These are phyloP conservation scores for Pristionchus entomophagus DNA, from an alignment of 2,888 invertebrate species.

Conservation along the genomic window DNA sequence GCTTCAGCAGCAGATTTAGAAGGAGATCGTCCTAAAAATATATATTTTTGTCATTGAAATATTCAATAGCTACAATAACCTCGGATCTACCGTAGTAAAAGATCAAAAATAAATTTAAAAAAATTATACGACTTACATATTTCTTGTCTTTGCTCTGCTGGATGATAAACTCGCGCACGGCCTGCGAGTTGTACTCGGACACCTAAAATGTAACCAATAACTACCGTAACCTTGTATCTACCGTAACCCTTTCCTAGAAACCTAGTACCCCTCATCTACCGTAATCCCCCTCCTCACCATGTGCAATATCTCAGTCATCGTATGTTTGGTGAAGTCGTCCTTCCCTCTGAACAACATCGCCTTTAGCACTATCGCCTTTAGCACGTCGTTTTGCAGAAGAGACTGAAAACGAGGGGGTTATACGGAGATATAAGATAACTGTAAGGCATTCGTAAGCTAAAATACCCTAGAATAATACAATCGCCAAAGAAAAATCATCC, in stretches of 20 bases:
- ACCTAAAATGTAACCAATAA: slow-evolving; percentile 78
- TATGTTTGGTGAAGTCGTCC: slow-evolving; percentile 93
- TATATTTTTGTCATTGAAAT: not conserved
- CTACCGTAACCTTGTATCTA: not conserved
- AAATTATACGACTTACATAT: slow-evolving; percentile 51
- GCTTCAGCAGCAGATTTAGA: slow-evolving; percentile 95
- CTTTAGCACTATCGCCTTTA: slow-evolving; percentile 72
- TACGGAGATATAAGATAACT: too few relatives aligned
- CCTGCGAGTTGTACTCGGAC: slow-evolving; percentile 97
- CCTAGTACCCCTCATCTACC: too few relatives aligned
- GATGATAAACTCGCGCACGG: slow-evolving; percentile 95
- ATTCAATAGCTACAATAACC: too few relatives aligned
- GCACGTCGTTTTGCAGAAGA: slow-evolving; percentile 70
- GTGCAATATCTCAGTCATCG: slow-evolving; percentile 87
- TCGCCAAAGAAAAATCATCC: too few relatives aligned
- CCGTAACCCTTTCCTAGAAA: too few relatives aligned
- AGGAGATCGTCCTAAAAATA: slow-evolving; percentile 86
- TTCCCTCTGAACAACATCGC: slow-evolving; percentile 80
- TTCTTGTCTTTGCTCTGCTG: slow-evolving; percentile 86
- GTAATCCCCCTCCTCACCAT: slow-evolving; percentile 16
- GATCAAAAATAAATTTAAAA: too few relatives aligned
- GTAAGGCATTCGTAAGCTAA: slow-evolving; percentile 97
- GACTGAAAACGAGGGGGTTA: slow-evolving; percentile 67
- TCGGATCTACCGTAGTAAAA: too few relatives aligned
- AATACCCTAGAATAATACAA: too few relatives aligned